A percentile compares a stretch with the other conserved stretches of the same genome.
These are phyloP conservation scores for Agraylea sexmaculata DNA, from an alignment of 1,140 invertebrate species.

Conservation along the genomic window DNA sequence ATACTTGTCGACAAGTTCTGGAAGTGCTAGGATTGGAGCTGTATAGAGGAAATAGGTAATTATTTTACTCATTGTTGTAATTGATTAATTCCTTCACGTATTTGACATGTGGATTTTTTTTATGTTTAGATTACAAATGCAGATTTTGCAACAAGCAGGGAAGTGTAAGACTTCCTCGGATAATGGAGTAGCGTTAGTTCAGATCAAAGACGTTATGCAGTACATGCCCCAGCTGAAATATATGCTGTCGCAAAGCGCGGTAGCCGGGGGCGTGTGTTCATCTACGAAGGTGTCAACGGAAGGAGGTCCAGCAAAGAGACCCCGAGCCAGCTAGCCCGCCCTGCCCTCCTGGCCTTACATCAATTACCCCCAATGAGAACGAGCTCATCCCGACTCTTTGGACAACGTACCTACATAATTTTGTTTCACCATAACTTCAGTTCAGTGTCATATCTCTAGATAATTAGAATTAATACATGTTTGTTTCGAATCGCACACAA, in stretches of 20 bases:
- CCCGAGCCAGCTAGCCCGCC: slow-evolving; percentile 24
- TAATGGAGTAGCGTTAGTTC: slow-evolving; percentile 50
- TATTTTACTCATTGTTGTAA: slow-evolving; percentile 20
- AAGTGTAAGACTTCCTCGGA: slow-evolving; percentile 50
- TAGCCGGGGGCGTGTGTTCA: slow-evolving; percentile 23
- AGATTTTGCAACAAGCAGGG: slow-evolving; percentile 58
- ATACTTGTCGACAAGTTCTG: slow-evolving; percentile 62
- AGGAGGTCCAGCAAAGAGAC: slow-evolving; percentile 17
- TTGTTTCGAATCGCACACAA: too few species aligned
- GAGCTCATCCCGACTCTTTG: too few species aligned
- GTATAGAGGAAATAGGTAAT: slow-evolving; percentile 70
- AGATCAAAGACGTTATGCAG: slow-evolving; percentile 67
- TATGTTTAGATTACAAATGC: slow-evolving; percentile 54
- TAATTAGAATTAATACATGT: too few species aligned
- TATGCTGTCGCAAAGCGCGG: slow-evolving; percentile 47
- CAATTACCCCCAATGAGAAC: slow-evolving; percentile 13
- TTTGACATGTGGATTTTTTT: slow-evolving; percentile 8
- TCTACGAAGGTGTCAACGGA: slow-evolving; percentile 3
- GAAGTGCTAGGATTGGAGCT: slow-evolving; percentile 66
- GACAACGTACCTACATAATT: too few species aligned
- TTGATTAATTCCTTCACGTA: slow-evolving; percentile 12
- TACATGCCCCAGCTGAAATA: slow-evolving; percentile 80
- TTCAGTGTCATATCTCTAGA: too few species aligned
- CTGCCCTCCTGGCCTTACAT: slow-evolving; percentile 12
- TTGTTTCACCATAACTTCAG: too few species aligned